phyloP scores from a whole-genome alignment of 2,113 vertebrate genomes.

The Pteruthius melanotis region DNA sequence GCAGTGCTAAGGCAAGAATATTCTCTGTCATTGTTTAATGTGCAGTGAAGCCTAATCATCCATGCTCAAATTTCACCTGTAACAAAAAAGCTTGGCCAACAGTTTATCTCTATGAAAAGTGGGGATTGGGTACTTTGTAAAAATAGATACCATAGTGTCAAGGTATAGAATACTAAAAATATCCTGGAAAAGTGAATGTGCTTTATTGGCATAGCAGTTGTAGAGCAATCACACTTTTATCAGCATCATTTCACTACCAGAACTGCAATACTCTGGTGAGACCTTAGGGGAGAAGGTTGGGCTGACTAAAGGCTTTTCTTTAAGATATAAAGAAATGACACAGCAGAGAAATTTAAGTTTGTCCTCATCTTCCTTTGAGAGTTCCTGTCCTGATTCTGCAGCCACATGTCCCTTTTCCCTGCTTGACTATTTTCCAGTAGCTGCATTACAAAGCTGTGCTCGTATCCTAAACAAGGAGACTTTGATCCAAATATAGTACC shows the following conservation, averaged over 20 bases:
- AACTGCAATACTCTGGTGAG: background rate
- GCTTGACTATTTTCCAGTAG: conserved; percentile 35
- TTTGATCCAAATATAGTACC: background rate
- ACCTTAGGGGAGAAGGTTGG: background rate
- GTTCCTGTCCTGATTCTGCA: background rate
- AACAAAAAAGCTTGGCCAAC: background rate
- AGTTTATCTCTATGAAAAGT: background rate
- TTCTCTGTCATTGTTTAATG: background rate
- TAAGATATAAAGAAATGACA: background rate
- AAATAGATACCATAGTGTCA: background rate
- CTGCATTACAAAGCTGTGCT: background rate
- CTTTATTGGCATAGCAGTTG: background rate
- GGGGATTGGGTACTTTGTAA: background rate
- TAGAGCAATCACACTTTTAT: background rate
- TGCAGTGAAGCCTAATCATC: background rate
- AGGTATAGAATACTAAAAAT: background rate
- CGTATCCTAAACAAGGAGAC: background rate
- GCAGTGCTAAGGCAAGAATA: background rate
- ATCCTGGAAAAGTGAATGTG: background rate
- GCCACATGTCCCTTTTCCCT: background rate
- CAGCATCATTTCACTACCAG: background rate
- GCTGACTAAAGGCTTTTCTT: background rate
- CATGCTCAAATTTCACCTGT: background rate
- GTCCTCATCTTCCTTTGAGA: background rate
- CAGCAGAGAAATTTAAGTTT: background rate